Percentiles rank a stretch among this genome's conserved stretches.
Evolutionary conservation across 2,888 invertebrate species (phyloP).

Genomic region (Euzetes globulus): DNA sequence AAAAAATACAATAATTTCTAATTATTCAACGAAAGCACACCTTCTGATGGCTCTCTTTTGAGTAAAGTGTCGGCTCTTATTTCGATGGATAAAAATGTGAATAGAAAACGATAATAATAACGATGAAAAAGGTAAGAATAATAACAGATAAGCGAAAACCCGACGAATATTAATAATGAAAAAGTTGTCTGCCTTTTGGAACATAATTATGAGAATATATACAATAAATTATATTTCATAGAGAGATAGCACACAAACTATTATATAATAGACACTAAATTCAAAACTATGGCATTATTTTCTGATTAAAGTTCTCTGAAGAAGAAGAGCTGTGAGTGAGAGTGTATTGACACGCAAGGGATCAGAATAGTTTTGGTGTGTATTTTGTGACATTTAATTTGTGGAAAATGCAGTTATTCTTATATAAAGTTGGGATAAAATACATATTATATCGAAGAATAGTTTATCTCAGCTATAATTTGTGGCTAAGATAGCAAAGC

Average conservation of each 20-base stretch:
- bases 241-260: not conserved
- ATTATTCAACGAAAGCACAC: constrained; percentile 4
- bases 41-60: not conserved
- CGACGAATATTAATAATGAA: not conserved
- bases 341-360: constrained; percentile 1
- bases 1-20: not conserved
- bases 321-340: not conserved
- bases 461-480: constrained; percentile 18
- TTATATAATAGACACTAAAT: not conserved
- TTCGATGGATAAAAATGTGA: not conserved
- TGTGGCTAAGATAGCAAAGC: constrained; percentile 13
- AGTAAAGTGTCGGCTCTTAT: constrained; percentile 18
- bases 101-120: too few relatives aligned
- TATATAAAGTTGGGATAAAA: not conserved
- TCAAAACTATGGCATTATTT: constrained; percentile 1
- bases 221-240: constrained; percentile 23
- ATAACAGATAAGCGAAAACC: not conserved
- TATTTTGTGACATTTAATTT: constrained; percentile 17
- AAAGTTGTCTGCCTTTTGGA: not conserved
- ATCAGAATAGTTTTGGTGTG: not conserved
- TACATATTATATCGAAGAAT: constrained; percentile 5
- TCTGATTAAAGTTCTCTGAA: constrained; percentile 18
- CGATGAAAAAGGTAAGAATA: too few relatives aligned
- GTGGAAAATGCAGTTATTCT: constrained; percentile 2
- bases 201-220: constrained; percentile 29